phyloP scores from a whole-genome alignment of 2,797 vertebrate genomes.

The Podargus strigoides region DNA sequence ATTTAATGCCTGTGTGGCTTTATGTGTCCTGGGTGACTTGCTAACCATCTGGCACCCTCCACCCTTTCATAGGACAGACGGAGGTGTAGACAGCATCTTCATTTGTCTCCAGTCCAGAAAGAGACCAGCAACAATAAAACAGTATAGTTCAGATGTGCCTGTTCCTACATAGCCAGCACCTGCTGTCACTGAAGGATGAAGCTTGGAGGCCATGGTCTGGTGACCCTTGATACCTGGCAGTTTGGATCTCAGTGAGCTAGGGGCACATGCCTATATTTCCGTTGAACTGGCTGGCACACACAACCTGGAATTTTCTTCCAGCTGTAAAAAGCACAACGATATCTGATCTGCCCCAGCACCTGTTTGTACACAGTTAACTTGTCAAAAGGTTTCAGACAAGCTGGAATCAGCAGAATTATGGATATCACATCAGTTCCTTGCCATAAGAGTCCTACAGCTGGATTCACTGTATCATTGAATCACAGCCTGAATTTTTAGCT shows the following conservation, averaged over 20 bases:
- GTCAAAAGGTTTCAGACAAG: conserved; percentile 22
- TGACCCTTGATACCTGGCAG: neutral
- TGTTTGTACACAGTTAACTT: conserved; percentile 8
- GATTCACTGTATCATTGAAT: conserved; percentile 32
- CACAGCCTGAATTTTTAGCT: conserved; percentile 14
- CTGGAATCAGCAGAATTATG: conserved; percentile 18
- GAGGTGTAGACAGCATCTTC: conserved; percentile 28
- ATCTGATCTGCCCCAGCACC: conserved; percentile 16
- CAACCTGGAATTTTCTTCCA: neutral
- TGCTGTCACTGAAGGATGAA: neutral
- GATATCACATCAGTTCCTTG: neutral
- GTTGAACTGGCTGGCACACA: neutral
- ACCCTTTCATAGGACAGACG: neutral
- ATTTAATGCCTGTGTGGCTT: conserved; percentile 49
- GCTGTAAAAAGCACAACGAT: neutral
- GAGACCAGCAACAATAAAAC: neutral
- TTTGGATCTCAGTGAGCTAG: neutral
- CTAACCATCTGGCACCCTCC: conserved; percentile 42
- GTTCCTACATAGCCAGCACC: neutral
- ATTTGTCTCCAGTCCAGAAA: neutral
- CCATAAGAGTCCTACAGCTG: conserved; percentile 33
- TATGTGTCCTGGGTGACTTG: conserved; percentile 53
- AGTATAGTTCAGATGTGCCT: neutral
- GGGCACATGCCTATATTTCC: neutral
- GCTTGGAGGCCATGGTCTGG: neutral